These are phyloP conservation scores for Prionace glauca DNA, from an alignment of 2,797 vertebrate species.

Conservation along the genomic window DNA sequence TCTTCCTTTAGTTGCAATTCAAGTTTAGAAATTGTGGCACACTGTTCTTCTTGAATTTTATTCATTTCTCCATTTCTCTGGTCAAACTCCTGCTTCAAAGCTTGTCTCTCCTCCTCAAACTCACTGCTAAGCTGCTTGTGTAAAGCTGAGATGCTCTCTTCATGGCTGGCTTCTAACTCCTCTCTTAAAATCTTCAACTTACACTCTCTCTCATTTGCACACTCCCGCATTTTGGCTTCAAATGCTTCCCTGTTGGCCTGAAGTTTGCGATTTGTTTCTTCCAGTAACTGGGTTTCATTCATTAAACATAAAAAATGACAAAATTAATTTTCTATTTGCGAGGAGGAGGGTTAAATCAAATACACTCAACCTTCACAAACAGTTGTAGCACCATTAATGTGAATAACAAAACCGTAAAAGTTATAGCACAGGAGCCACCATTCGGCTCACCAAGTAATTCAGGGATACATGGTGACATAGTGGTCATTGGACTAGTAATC, in stretches of 20 bases:
- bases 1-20: conserved; percentile 62
- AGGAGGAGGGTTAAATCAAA: not conserved
- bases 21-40: conserved; percentile 54
- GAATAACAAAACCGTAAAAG: not conserved
- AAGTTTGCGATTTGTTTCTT: conserved; percentile 45
- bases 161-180: conserved; percentile 47
- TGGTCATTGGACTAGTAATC: too few relatives aligned
- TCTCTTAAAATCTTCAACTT: conserved; percentile 47
- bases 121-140: conserved; percentile 53
- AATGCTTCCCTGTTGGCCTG: conserved; percentile 49
- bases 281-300: conserved; percentile 54
- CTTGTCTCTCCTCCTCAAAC: conserved; percentile 54
- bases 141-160: conserved; percentile 39
- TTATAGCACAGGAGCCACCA: not conserved
- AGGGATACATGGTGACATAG: too few relatives aligned
- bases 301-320: conserved; percentile 13
- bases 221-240: conserved; percentile 39
- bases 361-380: not conserved
- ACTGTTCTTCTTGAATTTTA: conserved; percentile 52
- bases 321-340: not conserved
- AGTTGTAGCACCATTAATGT: not conserved
- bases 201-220: conserved; percentile 47
- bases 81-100: conserved; percentile 51
- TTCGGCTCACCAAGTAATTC: not conserved
- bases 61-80: conserved; percentile 53